Evolutionary conservation across 2,113 vertebrate species (phyloP), one percentile per base, ranked within the genome.

Genomic region (Nerophis ophidion): DNA sequence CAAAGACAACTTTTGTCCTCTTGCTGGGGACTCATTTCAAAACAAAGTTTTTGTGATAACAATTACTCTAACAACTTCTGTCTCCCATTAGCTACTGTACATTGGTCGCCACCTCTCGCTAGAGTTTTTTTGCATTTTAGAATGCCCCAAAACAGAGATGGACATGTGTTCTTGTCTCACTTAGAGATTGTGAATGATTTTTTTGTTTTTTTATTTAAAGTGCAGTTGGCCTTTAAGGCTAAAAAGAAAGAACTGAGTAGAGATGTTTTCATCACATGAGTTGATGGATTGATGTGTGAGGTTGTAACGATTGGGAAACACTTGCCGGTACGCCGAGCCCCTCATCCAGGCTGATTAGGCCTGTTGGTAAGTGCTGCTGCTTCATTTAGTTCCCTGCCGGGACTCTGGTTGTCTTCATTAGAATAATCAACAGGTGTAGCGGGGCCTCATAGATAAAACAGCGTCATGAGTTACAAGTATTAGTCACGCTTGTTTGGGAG

Each of bases 361-460:
- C 57, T 80, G 79, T 73, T 81, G 76, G 63, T 55, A 61, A 72
- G 66, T 71, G 72, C 72, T 71, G 62, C 68, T 72, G 72, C 60
- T 79, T 81, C 77, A 83, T 83, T 71, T 63, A 71, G 36, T 67
- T 49, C 60, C 75, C 84, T 71, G 79, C 79, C 72, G 81, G 35
- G 75, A 65, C 68, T 81, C 68, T 78, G 75, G 74, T 78, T 79
- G 61, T 72, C 68, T 71, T 83, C 74, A 81, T 86, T 84, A 82
- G 72, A 71, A 74, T 83, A 56, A 56, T 56, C 54, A 56, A 56
- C 54, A 56, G 54, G 54, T 56, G 38, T 17, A 42, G 11, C 5
- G 54, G 36, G 54, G 36, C n/a, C 54, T 56, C n/a, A 7, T 9
- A 40, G 16, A 40, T 40, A 56, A 53, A 53, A 17, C 38, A 14